Evolutionary conservation across 2,113 vertebrate species (phyloP).

Genomic region (Raja brachyura): DNA sequence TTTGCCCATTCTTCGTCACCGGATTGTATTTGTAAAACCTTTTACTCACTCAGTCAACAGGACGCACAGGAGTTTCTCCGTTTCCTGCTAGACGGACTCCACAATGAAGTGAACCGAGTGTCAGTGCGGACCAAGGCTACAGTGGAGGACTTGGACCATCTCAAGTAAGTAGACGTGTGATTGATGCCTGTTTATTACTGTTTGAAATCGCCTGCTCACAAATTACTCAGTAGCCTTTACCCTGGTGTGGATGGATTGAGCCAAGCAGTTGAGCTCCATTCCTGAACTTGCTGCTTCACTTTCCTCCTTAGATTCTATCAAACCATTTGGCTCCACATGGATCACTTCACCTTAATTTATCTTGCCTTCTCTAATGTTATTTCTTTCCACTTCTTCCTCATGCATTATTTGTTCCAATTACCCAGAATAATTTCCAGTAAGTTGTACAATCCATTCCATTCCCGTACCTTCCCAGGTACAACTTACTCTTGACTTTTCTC

Average conservation of each 20-base stretch:
- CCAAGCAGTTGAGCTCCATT: neutral
- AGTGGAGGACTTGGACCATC: slow-evolving; percentile 72
- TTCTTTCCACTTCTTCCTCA: neutral
- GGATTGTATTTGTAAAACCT: neutral
- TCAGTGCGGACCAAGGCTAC: slow-evolving; percentile 57
- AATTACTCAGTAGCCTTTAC: neutral
- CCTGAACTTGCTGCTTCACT: neutral
- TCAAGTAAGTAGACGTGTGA: slow-evolving; percentile 65
- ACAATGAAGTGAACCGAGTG: slow-evolving; percentile 85
- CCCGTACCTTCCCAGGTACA: neutral
- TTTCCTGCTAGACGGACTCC: slow-evolving; percentile 84
- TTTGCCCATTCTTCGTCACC: neutral
- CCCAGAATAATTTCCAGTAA: neutral
- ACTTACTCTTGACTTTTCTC: neutral
- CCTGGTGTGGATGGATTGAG: neutral
- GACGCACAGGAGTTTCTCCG: slow-evolving; percentile 94
- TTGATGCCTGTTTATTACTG: too few relatives aligned
- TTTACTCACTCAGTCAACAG: slow-evolving; percentile 72
- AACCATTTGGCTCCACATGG: neutral
- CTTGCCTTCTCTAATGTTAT: too few relatives aligned
- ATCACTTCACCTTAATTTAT: neutral
- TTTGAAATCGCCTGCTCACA: too few relatives aligned
- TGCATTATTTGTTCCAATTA: neutral
- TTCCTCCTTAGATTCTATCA: neutral
- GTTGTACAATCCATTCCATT: neutral